phyloP scores from a whole-genome alignment of 2,888 invertebrate genomes.

The Scrobipalpa atriplicella region DNA sequence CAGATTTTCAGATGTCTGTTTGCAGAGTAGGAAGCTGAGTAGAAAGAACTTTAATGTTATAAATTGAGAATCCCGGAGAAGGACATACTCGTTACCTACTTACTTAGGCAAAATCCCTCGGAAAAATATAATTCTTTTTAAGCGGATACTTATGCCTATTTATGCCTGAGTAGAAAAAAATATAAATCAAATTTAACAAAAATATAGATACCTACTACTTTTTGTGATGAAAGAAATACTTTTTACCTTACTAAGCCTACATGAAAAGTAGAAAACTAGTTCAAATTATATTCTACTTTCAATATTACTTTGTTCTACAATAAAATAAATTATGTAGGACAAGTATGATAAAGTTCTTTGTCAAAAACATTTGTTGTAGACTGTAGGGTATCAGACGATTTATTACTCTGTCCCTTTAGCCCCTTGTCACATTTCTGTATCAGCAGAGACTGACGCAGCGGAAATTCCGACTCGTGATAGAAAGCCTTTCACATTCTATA shows the following conservation, averaged over 20 bases:
- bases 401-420: slow-evolving; percentile 4
- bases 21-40: neutral
- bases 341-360: neutral
- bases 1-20: neutral
- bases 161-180: no score
- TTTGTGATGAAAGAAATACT: no score
- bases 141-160: no score
- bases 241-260: no score
- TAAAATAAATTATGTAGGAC: neutral
- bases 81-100: no score
- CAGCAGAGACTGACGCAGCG: neutral
- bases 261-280: no score
- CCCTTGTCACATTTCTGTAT: slow-evolving; percentile 17
- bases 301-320: neutral
- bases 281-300: neutral
- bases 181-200: no score
- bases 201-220: no score
- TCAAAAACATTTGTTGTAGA: neutral
- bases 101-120: no score
- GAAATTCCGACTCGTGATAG: neutral
- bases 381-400: neutral
- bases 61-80: no score
- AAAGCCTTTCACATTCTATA: neutral
- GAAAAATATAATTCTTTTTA: no score
- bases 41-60: no score